These are phyloP conservation scores for Eubasilissa splendida DNA, from an alignment of 2,888 invertebrate species.

Conservation along the genomic window DNA sequence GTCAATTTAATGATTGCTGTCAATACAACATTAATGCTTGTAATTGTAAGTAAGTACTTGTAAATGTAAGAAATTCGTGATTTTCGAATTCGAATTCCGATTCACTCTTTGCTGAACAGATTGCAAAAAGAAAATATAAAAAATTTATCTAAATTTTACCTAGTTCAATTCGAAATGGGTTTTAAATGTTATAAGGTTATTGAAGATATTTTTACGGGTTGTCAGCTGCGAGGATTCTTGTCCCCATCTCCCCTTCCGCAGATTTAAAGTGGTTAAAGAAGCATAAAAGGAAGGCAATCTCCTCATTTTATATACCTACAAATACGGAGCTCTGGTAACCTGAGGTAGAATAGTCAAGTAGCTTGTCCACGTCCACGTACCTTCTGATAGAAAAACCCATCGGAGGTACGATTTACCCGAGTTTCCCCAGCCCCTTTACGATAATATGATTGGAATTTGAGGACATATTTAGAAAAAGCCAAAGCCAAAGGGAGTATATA, in stretches of 20 bases:
- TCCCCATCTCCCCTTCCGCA: constrained; percentile 17
- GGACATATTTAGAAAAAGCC: constrained; percentile 35
- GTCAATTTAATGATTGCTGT: too few relatives aligned
- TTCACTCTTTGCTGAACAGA: background rate
- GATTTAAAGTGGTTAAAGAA: constrained; percentile 57
- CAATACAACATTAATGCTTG: too few relatives aligned
- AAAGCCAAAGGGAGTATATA: background rate
- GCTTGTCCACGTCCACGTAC: constrained; percentile 26
- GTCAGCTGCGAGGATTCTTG: constrained; percentile 29
- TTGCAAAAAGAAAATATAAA: background rate
- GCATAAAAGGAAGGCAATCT: constrained; percentile 58
- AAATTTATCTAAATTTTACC: too few relatives aligned
- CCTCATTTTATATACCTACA: constrained; percentile 54
- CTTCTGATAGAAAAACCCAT: constrained; percentile 36
- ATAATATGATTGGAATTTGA: constrained; percentile 54
- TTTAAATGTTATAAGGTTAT: constrained; percentile 40
- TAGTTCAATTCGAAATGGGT: too few relatives aligned
- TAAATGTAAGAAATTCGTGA: too few relatives aligned
- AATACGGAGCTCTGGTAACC: constrained; percentile 24
- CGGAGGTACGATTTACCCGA: constrained; percentile 15
- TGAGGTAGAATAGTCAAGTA: constrained; percentile 31
- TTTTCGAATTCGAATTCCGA: too few relatives aligned
- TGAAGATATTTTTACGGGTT: constrained; percentile 55
- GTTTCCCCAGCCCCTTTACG: constrained; percentile 46
- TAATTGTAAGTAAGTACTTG: too few relatives aligned